These are phyloP conservation scores for Gila robusta DNA, from an alignment of 2,797 vertebrate species.

Conservation along the genomic window DNA sequence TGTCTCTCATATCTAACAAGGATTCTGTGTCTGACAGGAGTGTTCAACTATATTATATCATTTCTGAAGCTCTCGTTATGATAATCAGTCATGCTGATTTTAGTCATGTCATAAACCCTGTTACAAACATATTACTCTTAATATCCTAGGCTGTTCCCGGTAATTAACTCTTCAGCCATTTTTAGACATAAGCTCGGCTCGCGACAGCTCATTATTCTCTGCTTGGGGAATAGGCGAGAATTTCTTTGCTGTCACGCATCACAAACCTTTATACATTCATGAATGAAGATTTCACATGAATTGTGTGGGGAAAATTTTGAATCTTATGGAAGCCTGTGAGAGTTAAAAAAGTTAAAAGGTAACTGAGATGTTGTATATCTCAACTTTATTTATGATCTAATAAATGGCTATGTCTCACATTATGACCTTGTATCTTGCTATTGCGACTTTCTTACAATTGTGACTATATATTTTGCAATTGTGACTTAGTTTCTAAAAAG, in stretches of 20 bases:
- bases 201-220: conserved; percentile 49
- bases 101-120: background rate
- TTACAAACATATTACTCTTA: conserved; percentile 30
- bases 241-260: conserved; percentile 34
- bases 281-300: background rate
- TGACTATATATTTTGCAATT: background rate
- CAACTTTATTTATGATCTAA: background rate
- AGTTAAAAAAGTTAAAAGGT: background rate
- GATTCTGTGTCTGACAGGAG: conserved; percentile 1
- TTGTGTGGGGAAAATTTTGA: background rate
- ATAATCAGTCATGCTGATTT: conserved; percentile 2
- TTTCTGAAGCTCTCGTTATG: background rate
- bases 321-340: background rate
- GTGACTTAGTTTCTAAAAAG: background rate
- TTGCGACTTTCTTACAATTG: background rate
- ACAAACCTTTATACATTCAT: background rate
- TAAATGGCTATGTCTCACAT: background rate
- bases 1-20: background rate
- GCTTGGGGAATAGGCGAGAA: conserved; percentile 27
- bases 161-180: conserved; percentile 45
- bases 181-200: conserved; percentile 35
- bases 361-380: background rate
- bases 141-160: conserved; percentile 13
- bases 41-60: background rate
- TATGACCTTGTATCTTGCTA: background rate